These are phyloP conservation scores for Tetragonula carbonaria DNA, from an alignment of 2,888 invertebrate species.

Conservation along the genomic window DNA sequence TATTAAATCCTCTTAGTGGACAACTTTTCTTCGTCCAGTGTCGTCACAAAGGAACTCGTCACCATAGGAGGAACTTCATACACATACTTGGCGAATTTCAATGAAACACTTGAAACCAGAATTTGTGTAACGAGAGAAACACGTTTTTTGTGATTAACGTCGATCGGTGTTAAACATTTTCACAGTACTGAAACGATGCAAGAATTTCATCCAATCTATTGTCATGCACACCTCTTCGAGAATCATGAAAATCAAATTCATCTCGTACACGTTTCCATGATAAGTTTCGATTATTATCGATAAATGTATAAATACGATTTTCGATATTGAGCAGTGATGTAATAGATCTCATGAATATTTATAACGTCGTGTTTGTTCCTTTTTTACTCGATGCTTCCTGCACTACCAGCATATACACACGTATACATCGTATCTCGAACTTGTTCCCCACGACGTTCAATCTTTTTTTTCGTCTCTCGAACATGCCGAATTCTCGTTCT, in stretches of 20 bases:
- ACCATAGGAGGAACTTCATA: neutral
- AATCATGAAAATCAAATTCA: slow-evolving; percentile 4
- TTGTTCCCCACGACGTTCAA: slow-evolving; percentile 42
- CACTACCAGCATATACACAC: neutral
- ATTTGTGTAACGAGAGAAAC: neutral
- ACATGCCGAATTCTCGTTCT: slow-evolving; percentile 15
- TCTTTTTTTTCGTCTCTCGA: neutral
- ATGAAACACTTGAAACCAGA: neutral
- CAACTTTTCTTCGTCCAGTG: neutral
- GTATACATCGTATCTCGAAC: slow-evolving; percentile 20
- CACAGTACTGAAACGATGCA: slow-evolving; percentile 13
- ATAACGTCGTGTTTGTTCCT: neutral
- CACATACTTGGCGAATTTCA: neutral
- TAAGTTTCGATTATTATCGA: neutral
- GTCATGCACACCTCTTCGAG: neutral
- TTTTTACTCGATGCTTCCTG: slow-evolving; percentile 14
- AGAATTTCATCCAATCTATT: neutral
- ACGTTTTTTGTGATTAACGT: neutral
- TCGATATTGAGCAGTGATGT: neutral
- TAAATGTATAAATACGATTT: neutral
- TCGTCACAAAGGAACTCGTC: neutral
- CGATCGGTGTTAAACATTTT: neutral
- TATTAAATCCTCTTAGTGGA: neutral
- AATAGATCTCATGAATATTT: slow-evolving; percentile 33
- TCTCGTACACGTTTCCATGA: neutral